Base-by-base conservation (phyloP, 1,140 invertebrate species). In the Magallana angulata region DNA sequence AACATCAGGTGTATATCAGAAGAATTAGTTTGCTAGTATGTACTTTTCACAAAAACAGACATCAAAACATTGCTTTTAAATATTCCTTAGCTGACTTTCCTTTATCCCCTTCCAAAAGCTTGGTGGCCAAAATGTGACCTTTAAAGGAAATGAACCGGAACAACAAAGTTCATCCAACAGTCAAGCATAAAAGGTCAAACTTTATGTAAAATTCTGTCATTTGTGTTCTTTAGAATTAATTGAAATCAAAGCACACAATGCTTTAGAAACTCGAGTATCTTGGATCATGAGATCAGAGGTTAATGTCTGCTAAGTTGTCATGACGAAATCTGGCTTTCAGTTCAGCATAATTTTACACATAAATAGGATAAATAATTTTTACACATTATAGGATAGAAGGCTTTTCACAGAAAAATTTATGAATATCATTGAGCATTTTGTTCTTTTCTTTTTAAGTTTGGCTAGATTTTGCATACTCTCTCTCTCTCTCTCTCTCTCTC, bases 191-290 rank as follows among this genome's bases (percentile, higher is more conserved):
- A 18, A 76, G 12, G 68, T 76, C 68, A 76, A 18, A 76, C 36
- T 76, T 76, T 76, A 76, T 76, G 18, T 76, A 76, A 76, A 76
- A 76, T 76, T 76, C 24, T 76, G 68, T 76, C 68, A 76, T 48
- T 76, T 76, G 68, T 76, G 68, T 36, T 30, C 24, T 11, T 76
- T 48, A 12, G 68, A 30, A 76, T 9, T 12, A 76, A 76, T 30
- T 30, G 8, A 30, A 76, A 30, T 24, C 68, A 12, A 12, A 30
- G 11, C 11, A 30, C 11, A 76, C 11, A 30, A 36, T 30, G 68
- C 68, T 76, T 76, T 76, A 76, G 68, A 76, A 76, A 76, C 36
- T 76, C 18, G 36, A 76, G 36, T 76, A 30, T 18, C 18, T 18
- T 76, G 24, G 8, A 30, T 30, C 36, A 76, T 30, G 68, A 36